Evolutionary conservation across 2,888 invertebrate genomes (phyloP), one percentile per base, ranked within the genome.

Genomic region (Calliphora vomitoria): DNA sequence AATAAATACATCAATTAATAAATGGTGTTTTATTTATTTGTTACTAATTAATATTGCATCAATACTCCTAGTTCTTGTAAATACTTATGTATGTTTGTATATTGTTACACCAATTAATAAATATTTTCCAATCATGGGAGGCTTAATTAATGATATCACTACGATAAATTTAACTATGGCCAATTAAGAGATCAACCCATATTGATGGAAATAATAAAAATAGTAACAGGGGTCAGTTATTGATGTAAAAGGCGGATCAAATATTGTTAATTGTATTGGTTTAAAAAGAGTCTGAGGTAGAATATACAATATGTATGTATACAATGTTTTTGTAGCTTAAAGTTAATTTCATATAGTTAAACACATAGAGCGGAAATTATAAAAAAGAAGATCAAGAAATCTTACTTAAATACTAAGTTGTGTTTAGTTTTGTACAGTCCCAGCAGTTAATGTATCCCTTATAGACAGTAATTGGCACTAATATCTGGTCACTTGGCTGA

Each of bases 41-140:
- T 71, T 25, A 58, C 60, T 75, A 75, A 75, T 75, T 60, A 75
- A 47, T 74, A 60, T 60, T 68, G 60, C 58, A 66, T 74, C 44
- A 64, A 62, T 38, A 8, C 58, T 6, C n/a, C 50, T 50, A 10
- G 6, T 66, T 11, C 35, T 15, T 41, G 44, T 47, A 20, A 66
- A 41, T 44, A 31, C 0, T 3, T 15, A 15, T 38, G n/a, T 15
- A 53, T 50, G 25, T 25, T 25, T 38, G 66, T 15, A 13, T 47
- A 38, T 38, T 53, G 53, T 53, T 53, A n/a, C 53, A 20, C n/a
- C 20, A 38, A 41, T 72, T 41, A 20, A 38, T 55, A 55, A 55
- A n/a, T 20, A 58, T 8, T 58, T 20, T 8, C 5, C 13, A 58
- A 31, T 58, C 10, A 44, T 44, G 44, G 4, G 10, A 10, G 25